These are phyloP conservation scores for Ypsolopha scabrella DNA, from an alignment of 2,888 invertebrate genomes.

Conservation along the genomic window DNA sequence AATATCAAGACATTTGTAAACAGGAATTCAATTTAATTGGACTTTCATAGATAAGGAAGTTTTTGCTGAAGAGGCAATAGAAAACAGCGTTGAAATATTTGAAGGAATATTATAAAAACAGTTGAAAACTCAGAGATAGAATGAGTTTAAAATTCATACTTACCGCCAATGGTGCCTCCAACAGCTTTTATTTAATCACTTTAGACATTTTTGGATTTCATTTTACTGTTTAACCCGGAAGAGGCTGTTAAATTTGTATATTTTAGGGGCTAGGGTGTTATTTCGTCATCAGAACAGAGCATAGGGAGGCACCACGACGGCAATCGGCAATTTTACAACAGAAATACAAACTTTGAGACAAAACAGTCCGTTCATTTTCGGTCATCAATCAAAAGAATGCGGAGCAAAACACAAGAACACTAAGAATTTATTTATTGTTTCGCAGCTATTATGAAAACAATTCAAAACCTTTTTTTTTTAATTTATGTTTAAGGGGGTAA, in stretches of 20 bases:
- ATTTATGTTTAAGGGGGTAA: no score
- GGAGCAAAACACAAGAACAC: constrained; percentile 28
- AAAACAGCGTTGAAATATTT: neutral
- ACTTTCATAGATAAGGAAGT: neutral
- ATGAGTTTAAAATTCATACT: neutral
- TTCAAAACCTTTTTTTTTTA: no score
- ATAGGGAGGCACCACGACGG: constrained; percentile 68
- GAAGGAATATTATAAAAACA: neutral
- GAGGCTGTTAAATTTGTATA: neutral
- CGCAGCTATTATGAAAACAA: no score
- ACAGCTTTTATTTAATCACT: neutral
- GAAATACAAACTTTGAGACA: constrained; percentile 36
- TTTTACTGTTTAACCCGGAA: neutral
- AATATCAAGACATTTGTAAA: neutral
- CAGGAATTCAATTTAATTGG: neutral
- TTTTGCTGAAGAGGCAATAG: neutral
- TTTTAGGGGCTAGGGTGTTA: constrained; percentile 17
- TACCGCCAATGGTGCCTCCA: constrained; percentile 4
- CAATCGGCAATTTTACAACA: constrained; percentile 23
- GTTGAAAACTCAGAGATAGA: no score
- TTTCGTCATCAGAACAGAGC: constrained; percentile 66
- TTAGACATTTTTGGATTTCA: neutral
- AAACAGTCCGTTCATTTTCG: constrained; percentile 55
- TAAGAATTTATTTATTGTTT: no score
- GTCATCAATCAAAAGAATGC: constrained; percentile 60